Base-by-base conservation (phyloP, 2,113 vertebrate species). In the Onychostoma macrolepis region DNA sequence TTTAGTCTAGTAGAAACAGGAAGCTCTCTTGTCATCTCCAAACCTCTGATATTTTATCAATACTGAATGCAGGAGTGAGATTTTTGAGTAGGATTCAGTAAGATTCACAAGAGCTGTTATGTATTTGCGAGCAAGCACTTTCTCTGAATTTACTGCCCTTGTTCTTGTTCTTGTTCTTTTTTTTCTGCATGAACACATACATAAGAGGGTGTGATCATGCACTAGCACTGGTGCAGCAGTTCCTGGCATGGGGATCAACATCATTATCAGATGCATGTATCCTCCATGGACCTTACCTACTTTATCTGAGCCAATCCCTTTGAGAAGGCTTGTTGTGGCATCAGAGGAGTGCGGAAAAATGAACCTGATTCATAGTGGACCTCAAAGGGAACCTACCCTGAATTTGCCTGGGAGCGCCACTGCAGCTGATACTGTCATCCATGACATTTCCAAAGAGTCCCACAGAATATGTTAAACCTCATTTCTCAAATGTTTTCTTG, bases 281-380 rank as follows among this genome's bases (percentile, higher is more conserved):
- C 69, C 69, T 84, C 67, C 12, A 58, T 36, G 69, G 48, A 53
- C 69, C 48, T 84, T 74, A 74, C 82, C 82, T 84, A 84, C 24
- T 84, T 84, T 84, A 56, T 84, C 48, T 83, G 10, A 69, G 28
- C 17, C 43, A 33, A 33, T 83, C 65, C 43, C 65, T 83, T 53
- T 83, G 63, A 83, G 81, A 53, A 50, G 28, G 19, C 43, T 11
- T 71, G 28, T 71, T 83, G 61, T 69, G 80, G 26, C 80, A 82
- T 45, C 19, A 69, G n/a, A 83, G n/a, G 1, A 45, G 38, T 26
- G 63, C 15, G 28, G 28, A 7, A 7, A 65, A 45, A 43, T 65
- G 4, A 61, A 48, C 65, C 43, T 71, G n/a, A 71, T 83, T 48
- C 65, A 69, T 53, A 1, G 15, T 36, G 65, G 63, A 71, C 65